Percentiles rank a stretch among this genome's conserved stretches.
These are phyloP conservation scores for Spodoptera littoralis DNA, from an alignment of 2,888 invertebrate species.

Conservation along the genomic window DNA sequence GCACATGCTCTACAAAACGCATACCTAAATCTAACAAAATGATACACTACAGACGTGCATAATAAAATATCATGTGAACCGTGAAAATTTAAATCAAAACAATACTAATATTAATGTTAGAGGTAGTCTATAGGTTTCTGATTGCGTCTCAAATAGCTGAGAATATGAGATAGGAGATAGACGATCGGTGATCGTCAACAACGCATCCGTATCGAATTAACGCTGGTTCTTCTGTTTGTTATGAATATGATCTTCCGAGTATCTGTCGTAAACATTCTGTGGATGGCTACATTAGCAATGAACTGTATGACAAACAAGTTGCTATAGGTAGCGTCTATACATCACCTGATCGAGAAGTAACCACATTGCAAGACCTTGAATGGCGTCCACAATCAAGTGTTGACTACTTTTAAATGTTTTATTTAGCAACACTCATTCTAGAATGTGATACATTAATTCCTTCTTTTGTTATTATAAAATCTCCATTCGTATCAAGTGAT, in stretches of 20 bases:
- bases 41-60: slow-evolving; percentile 43
- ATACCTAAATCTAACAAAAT: slow-evolving; percentile 47
- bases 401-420: slow-evolving; percentile 30
- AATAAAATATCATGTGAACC: slow-evolving; percentile 22
- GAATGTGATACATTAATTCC: slow-evolving; percentile 4
- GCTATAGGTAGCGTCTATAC: slow-evolving; percentile 11
- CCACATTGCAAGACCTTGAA: slow-evolving; percentile 60
- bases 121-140: slow-evolving; percentile 28
- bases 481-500: slow-evolving; percentile 11
- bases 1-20: slow-evolving; percentile 62
- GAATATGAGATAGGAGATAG: slow-evolving; percentile 10
- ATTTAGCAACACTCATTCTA: slow-evolving; percentile 18
- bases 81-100: slow-evolving; percentile 19
- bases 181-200: neutral
- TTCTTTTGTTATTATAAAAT: slow-evolving; percentile 4
- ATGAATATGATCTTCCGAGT: slow-evolving; percentile 20
- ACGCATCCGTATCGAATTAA: slow-evolving; percentile 31
- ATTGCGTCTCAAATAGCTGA: slow-evolving; percentile 31
- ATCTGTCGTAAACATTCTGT: slow-evolving; percentile 19
- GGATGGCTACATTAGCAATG: slow-evolving; percentile 26
- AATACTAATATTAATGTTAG: slow-evolving; percentile 12
- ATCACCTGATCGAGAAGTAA: slow-evolving; percentile 33
- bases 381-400: slow-evolving; percentile 22
- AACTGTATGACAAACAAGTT: slow-evolving; percentile 24
- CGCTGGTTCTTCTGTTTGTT: slow-evolving; percentile 1